These are phyloP conservation scores for Saguinus imperator DNA, from an alignment of 2,113 vertebrate species.

Conservation along the genomic window DNA sequence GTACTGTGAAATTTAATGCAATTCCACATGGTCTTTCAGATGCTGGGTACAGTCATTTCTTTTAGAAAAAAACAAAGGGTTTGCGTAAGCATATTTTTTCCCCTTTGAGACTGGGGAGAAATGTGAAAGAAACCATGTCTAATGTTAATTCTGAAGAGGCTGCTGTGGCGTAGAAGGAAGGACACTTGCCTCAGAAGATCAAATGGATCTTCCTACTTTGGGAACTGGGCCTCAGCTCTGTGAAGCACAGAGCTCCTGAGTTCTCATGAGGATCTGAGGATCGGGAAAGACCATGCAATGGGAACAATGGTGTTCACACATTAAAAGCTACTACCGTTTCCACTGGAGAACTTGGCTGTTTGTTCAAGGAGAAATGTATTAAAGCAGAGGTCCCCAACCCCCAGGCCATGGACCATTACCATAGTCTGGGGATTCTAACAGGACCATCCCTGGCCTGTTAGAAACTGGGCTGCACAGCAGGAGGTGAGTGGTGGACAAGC, in stretches of 20 bases:
- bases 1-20: conserved; percentile 30
- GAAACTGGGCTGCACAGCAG: too few species aligned
- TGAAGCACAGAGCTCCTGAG: not conserved
- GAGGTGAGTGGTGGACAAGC: too few species aligned
- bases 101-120: not conserved
- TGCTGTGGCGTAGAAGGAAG: not conserved
- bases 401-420: too few species aligned
- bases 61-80: not conserved
- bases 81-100: not conserved
- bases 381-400: not conserved
- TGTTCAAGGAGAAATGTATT: not conserved
- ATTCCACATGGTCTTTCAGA: not conserved
- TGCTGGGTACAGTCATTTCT: conserved; percentile 37
- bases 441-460: too few species aligned
- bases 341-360: not conserved
- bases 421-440: too few species aligned
- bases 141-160: not conserved
- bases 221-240: not conserved
- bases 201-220: not conserved
- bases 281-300: not conserved
- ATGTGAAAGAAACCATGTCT: not conserved
- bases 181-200: not conserved
- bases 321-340: not conserved
- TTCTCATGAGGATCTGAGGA: not conserved
- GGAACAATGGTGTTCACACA: not conserved